A percentile compares a stretch with the other conserved stretches of the same genome.
Conservation (phyloP, 2,113 vertebrate species). For the Entelurus aequoreus region DNA sequence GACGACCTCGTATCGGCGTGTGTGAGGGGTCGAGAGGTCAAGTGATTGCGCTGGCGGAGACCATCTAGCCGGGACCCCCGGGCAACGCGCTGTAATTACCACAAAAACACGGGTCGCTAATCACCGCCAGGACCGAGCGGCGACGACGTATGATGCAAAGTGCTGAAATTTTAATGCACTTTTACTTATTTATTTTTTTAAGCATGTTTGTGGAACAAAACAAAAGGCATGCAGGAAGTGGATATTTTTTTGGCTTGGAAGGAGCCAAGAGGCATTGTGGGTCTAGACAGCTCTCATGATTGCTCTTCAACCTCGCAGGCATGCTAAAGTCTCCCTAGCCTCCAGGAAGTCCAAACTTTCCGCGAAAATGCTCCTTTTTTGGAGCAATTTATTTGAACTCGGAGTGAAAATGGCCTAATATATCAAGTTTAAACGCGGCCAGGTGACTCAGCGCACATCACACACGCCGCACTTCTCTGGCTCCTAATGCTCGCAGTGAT, state of each 20-base stretch:
- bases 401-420: constrained; percentile 5
- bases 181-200: background rate
- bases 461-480: background rate
- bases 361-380: constrained; percentile 3
- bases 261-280: background rate
- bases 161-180: constrained; percentile 8
- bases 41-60: background rate
- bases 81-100: background rate
- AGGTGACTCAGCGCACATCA: constrained; percentile 6
- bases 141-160: constrained; percentile 35
- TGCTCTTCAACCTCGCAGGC: constrained; percentile 2
- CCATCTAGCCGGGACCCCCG: background rate
- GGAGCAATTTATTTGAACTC: constrained; percentile 3
- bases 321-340: background rate
- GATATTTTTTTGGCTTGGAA: constrained; percentile 1
- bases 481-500: background rate
- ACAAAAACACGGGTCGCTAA: constrained; percentile 20
- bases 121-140: constrained; percentile 13
- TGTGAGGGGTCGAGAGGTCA: constrained; percentile 2
- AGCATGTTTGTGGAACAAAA: too few species aligned
- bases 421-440: constrained; percentile 8
- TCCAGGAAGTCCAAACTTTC: constrained; percentile 5
- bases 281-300: constrained; percentile 10
- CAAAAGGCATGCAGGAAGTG: too few species aligned
- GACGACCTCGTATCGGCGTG: background rate